Base-by-base conservation (phyloP, 2,797 vertebrate species). In the Pseudomugil tenellus region DNA sequence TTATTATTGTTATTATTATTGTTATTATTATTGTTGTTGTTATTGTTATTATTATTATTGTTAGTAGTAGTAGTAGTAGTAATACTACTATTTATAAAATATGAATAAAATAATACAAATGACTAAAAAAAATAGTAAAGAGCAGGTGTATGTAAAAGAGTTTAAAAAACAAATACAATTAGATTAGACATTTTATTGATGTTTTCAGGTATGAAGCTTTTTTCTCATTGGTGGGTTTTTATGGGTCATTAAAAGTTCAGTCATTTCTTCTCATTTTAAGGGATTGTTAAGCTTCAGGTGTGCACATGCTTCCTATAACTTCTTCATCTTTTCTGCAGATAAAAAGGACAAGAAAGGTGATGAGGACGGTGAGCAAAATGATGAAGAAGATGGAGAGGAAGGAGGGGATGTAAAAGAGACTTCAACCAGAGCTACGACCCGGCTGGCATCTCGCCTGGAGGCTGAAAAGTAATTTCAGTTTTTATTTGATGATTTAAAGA, bases 381-480 rank as follows among this genome's bases (percentile, higher is more conserved):
- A 92, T 13, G 93, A 95, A 1, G 92, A 93, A 1, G 93, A 94
- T 0, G 94, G 94, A 0, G 93, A 90, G 0, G 93, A 91, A 0
- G 95, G 94, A 11, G 94, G 92, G 2, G 88, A 64, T 2, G 88
- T n/a, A 13, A 95, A 94, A 34, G 94, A 90, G 61, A 78, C 74
- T 0, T 79, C 87, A 68, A 90, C 87, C 0, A 91, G 96, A 81
- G 95, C 97, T 28, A 98, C 96, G 32, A 98, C 97, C 0, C 93
- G 97, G 6, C 93, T 93, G 19, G 94, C 94, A 1, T 90, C 96
- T 61, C 95, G 96, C 29, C 91, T 97, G 64, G 98, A 98, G 87
- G 96, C 97, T 37, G 95, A 98, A 80, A 96, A 94, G 97, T 98
- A 94, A 51, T 17, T 39, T 7, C 16, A 60, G 16, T 3, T 5